Evolutionary conservation across 1,140 invertebrate genomes (phyloP).

Genomic region (Drosophila simulans): DNA sequence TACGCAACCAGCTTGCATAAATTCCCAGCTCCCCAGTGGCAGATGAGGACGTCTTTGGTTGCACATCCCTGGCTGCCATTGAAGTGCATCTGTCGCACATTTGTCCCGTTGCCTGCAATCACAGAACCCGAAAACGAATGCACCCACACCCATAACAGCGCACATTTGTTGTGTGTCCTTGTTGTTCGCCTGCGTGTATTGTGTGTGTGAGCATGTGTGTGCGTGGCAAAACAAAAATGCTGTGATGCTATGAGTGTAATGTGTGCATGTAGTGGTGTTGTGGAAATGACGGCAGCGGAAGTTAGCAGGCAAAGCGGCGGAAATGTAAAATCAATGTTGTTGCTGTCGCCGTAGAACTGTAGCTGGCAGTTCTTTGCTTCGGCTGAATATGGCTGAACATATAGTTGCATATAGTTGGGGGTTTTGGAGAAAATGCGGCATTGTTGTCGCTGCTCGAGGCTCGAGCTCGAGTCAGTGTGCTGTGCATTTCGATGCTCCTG

Average conservation of each 20-base stretch:
- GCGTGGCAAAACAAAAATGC: conserved; percentile 55
- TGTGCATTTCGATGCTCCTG: conserved; percentile 30
- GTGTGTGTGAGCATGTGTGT: conserved; percentile 36
- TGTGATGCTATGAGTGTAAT: conserved; percentile 35
- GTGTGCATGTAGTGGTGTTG: conserved; percentile 23
- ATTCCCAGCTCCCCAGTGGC: neutral
- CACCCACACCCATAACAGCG: conserved; percentile 18
- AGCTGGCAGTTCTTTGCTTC: conserved; percentile 42
- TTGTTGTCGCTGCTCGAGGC: conserved; percentile 65
- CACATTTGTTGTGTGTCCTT: conserved; percentile 15
- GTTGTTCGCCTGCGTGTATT: neutral
- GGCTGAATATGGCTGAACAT: conserved; percentile 7
- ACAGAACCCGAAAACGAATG: conserved; percentile 16
- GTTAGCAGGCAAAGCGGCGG: conserved; percentile 71
- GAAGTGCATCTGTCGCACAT: conserved; percentile 43
- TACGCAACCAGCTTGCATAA: neutral
- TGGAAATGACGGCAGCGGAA: conserved; percentile 52
- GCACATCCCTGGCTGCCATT: conserved; percentile 7
- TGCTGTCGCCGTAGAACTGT: conserved; percentile 58
- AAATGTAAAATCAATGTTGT: conserved; percentile 79
- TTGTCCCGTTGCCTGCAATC: conserved; percentile 47
- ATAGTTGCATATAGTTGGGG: conserved; percentile 11
- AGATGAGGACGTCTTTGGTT: conserved; percentile 13
- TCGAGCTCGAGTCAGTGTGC: conserved; percentile 3
- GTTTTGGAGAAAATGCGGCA: conserved; percentile 28